Conservation (phyloP, 2,797 vertebrate genomes). For the Chrosomus eos region DNA sequence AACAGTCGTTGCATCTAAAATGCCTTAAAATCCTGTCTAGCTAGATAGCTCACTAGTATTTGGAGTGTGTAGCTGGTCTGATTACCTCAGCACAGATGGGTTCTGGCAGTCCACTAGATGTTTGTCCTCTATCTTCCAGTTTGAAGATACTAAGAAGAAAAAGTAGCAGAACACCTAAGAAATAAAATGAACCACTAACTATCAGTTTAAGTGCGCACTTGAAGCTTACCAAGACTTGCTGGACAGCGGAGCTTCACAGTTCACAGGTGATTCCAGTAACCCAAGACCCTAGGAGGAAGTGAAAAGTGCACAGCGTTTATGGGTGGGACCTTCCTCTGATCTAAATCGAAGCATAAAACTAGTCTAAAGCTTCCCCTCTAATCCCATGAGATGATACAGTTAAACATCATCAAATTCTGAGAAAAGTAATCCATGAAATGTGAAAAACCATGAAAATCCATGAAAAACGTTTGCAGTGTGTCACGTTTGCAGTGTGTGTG, state of each 20-base stretch:
- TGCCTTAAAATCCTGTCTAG: not conserved
- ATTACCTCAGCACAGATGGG: constrained; percentile 75
- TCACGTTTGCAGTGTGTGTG: no score
- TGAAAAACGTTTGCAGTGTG: no score
- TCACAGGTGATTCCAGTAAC: constrained; percentile 50
- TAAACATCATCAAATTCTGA: not conserved
- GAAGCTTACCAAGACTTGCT: constrained; percentile 69
- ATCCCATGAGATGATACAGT: not conserved
- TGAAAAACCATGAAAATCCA: no score
- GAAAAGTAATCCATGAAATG: not conserved
- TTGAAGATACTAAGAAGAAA: constrained; percentile 67
- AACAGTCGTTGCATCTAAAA: not conserved
- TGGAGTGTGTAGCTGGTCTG: not conserved
- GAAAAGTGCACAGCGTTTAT: not conserved
- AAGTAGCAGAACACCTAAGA: not conserved
- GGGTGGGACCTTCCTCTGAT: not conserved
- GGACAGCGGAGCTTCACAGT: constrained; percentile 72
- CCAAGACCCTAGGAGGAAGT: constrained; percentile 61
- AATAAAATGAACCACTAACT: not conserved
- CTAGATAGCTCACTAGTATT: not conserved
- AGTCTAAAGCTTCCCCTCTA: not conserved
- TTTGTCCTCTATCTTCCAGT: constrained; percentile 60
- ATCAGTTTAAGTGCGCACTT: not conserved
- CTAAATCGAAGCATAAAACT: not conserved
- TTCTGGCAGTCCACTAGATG: constrained; percentile 65